Evolutionary conservation across 2,797 vertebrate species (phyloP), one percentile per base, ranked within the genome.

Genomic region (Urosaurus nigricauda): DNA sequence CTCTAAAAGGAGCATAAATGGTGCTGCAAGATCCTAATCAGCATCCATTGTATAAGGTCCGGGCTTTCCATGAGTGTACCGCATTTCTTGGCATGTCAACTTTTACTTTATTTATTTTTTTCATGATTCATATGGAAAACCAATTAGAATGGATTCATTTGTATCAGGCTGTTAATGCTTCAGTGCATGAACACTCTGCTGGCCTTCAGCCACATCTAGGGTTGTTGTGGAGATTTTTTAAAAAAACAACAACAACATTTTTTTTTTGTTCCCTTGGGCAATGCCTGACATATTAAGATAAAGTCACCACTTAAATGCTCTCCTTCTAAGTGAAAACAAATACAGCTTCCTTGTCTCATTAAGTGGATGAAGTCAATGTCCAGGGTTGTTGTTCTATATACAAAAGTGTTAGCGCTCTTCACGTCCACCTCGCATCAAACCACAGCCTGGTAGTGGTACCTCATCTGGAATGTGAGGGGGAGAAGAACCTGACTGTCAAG

Each of bases 221-320:
- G 70, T 81, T 81, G 51, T 63, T 81, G 32, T 40, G 70, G 11
- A 65, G 19, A 14, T 11, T 9, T 29, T 29, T 29, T 32, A 65
- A 19, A 9, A 32, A 32, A 68, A 43, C 43, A 43, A 43, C 43
- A 60, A 60, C 24, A 21, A 21, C 60, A 63, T 53, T 58, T n/a
- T 58, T 93, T 92, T 94, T 95, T 92, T 92, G 90, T 94, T 97
- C 97, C 96, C 95, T 81, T 93, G 96, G 95, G 94, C 91, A 97
- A 95, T 94, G 97, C 97, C 98, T 98, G 98, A 97, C 94, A 96
- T 96, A 96, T 96, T 92, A 95, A 98, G 98, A 99, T 98, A 99
- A 98, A 96, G 95, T 90, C 88, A 93, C 95, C 95, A 97, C 97
- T 97, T 97, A 95, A 97, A 82, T 96, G 96, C 97, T 98, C 95